Evolutionary conservation across 2,888 invertebrate genomes (phyloP).

Genomic region (Drosophila putrida): DNA sequence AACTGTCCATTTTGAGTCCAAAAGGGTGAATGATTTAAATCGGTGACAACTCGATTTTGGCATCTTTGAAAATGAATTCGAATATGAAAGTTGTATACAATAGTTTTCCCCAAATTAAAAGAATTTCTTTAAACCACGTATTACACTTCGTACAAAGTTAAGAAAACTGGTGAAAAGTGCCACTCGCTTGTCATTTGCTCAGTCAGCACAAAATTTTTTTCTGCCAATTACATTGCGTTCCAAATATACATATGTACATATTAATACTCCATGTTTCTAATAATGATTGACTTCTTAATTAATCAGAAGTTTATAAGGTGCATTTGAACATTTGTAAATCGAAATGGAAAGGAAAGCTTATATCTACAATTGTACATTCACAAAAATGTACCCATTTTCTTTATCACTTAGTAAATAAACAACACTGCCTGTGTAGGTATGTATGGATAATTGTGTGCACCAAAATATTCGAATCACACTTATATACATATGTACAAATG

Average conservation of each 20-base stretch:
- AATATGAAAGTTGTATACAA: background rate
- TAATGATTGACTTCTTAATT: constrained; percentile 12
- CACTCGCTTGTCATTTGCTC: background rate
- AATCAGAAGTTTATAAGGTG: constrained; percentile 16
- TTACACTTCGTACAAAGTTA: background rate
- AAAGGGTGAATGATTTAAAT: constrained; percentile 1
- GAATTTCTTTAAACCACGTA: background rate
- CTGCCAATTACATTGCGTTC: background rate
- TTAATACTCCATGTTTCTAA: background rate
- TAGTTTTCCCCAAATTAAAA: background rate
- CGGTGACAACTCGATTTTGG: background rate
- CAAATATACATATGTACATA: background rate
- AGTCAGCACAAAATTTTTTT: background rate
- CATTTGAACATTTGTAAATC: background rate
- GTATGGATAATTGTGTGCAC: background rate
- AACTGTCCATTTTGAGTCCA: background rate
- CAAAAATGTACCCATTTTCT: constrained; percentile 1
- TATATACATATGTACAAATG: constrained; percentile 1
- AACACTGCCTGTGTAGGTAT: constrained; percentile 3
- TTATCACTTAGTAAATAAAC: constrained; percentile 1
- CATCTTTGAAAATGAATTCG: background rate
- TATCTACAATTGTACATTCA: background rate
- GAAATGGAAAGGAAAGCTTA: constrained; percentile 17
- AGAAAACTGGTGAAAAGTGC: background rate
- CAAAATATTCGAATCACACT: background rate